A percentile compares a stretch with the other conserved stretches of the same genome.
Conservation (phyloP, 2,113 vertebrate species). For the Toxotes jaculatrix region DNA sequence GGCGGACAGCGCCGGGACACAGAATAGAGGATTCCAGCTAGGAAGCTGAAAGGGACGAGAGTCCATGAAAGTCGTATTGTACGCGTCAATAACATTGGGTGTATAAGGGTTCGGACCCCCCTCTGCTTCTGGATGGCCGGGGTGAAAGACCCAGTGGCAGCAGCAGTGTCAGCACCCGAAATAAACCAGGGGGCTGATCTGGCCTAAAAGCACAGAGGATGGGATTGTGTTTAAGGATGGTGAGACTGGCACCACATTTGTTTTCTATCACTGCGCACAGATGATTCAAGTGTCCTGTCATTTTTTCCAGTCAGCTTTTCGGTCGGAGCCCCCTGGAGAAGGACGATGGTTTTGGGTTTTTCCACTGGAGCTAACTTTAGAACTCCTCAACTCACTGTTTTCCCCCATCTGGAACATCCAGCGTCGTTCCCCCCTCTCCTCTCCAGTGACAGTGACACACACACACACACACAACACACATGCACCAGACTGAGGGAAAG, state of each 20-base stretch:
- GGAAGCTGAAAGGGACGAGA: conserved; percentile 79
- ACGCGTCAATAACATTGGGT: conserved; percentile 71
- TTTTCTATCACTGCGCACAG: conserved; percentile 75
- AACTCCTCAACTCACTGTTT: conserved; percentile 61
- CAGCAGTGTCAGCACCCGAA: conserved; percentile 43
- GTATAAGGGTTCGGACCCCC: conserved; percentile 61
- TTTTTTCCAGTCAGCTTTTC: conserved; percentile 82
- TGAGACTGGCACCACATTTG: conserved; percentile 73
- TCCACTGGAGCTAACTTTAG: conserved; percentile 79
- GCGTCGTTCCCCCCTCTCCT: conserved; percentile 46
- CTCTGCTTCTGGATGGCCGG: conserved; percentile 45
- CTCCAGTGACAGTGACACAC: conserved; percentile 52
- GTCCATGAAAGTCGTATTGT: conserved; percentile 80
- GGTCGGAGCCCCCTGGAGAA: conserved; percentile 73
- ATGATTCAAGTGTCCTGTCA: conserved; percentile 84
- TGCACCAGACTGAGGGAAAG: conserved; percentile 56
- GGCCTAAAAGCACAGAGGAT: conserved; percentile 62
- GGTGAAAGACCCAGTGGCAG: conserved; percentile 51
- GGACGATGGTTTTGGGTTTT: conserved; percentile 72
- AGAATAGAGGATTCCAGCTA: conserved; percentile 81
- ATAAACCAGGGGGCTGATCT: conserved; percentile 45
- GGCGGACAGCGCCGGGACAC: conserved; percentile 53
- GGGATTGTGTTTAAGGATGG: conserved; percentile 67
- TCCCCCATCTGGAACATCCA: conserved; percentile 57
- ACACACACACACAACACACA: conserved; percentile 33